These are phyloP conservation scores for Hydrochoerus hydrochaeris DNA, from an alignment of 2,113 vertebrate genomes.

Conservation along the genomic window DNA sequence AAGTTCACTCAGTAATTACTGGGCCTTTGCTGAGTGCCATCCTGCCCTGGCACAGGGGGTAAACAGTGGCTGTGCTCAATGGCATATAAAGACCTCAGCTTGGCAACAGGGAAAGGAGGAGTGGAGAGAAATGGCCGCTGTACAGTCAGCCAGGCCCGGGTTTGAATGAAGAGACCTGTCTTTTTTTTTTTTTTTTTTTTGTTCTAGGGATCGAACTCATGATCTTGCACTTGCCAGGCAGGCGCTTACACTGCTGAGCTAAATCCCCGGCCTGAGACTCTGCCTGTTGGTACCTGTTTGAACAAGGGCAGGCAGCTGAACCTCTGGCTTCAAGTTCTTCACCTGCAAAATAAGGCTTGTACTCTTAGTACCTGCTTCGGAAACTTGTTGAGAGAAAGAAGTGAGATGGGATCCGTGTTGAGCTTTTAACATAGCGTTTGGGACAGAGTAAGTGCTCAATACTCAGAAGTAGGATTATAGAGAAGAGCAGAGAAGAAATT, in stretches of 20 bases:
- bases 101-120: not conserved
- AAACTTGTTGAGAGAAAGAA: not conserved
- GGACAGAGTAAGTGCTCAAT: not conserved
- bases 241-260: too few relatives aligned
- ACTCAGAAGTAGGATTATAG: not conserved
- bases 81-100: not conserved
- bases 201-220: too few relatives aligned
- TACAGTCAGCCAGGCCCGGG: not conserved
- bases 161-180: not conserved
- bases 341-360: not conserved
- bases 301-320: not conserved
- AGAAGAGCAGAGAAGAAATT: not conserved
- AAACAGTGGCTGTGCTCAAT: not conserved
- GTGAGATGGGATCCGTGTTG: not conserved
- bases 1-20: conserved; percentile 6
- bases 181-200: too few relatives aligned
- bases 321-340: not conserved
- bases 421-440: not conserved
- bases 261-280: too few relatives aligned
- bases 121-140: not conserved
- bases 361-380: not conserved
- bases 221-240: too few relatives aligned
- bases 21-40: not conserved
- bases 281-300: not conserved
- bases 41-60: not conserved